Conservation (phyloP, 2,113 vertebrate species). For the Gadus macrocephalus region DNA sequence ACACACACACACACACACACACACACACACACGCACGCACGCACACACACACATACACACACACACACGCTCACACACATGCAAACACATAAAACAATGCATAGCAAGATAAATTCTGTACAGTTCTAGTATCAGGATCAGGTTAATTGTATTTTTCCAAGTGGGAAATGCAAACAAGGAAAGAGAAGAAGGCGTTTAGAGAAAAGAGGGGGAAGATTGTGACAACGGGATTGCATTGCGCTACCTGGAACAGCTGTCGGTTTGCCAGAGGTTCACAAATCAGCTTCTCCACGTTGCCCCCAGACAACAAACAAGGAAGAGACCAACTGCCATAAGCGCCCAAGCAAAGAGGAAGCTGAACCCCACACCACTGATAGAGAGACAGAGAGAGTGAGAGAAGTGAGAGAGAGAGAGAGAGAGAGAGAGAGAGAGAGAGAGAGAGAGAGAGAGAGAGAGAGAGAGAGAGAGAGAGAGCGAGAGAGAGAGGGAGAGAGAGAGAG, state of each 20-base stretch:
- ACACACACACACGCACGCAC: too few species aligned
- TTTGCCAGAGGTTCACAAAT: constrained; percentile 90
- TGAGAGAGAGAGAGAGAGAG: too few species aligned
- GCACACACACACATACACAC: constrained; percentile 27
- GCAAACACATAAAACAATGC: too few species aligned
- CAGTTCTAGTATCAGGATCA: neutral
- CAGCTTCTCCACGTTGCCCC: constrained; percentile 89
- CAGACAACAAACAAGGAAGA: constrained; percentile 78
- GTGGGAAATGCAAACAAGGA: neutral
- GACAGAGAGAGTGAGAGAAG: constrained; percentile 7
- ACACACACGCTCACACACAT: constrained; percentile 11
- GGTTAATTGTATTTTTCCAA: neutral
- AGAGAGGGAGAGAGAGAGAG: too few species aligned
- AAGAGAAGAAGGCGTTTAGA: neutral
- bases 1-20: neutral
- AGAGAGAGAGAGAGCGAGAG: too few species aligned
- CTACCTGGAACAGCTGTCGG: constrained; percentile 83
- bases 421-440: too few species aligned
- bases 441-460: too few species aligned
- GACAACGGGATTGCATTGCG: constrained; percentile 5
- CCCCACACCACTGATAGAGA: constrained; percentile 81
- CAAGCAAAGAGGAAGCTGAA: constrained; percentile 91
- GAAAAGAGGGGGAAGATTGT: neutral
- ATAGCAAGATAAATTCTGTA: neutral
- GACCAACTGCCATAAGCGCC: constrained; percentile 88